phyloP scores from a whole-genome alignment of 2,888 invertebrate species.

The Hydroisotoma schaefferi region DNA sequence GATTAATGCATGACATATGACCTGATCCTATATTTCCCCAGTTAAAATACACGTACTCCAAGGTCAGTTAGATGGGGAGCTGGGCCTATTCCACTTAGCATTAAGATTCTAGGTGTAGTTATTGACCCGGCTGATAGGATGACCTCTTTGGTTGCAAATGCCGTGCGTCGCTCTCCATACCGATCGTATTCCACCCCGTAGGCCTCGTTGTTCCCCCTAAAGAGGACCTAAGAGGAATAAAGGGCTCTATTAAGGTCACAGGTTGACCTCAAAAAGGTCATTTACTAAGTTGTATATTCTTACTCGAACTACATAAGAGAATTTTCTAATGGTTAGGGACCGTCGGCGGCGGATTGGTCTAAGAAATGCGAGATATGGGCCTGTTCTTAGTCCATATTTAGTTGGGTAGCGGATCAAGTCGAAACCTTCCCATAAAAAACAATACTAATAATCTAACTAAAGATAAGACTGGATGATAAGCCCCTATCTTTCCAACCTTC shows the following conservation, averaged over 20 bases:
- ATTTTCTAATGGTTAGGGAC: constrained; percentile 28
- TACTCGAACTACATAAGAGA: constrained; percentile 30
- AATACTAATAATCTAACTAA: no score
- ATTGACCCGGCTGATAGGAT: constrained; percentile 29
- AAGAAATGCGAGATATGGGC: constrained; percentile 37
- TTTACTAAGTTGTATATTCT: no score
- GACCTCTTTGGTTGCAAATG: constrained; percentile 33
- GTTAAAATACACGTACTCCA: no score
- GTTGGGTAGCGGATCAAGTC: constrained; percentile 26
- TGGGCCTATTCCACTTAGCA: constrained; percentile 28
- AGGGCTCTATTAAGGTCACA: no score
- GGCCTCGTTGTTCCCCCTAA: constrained; percentile 21
- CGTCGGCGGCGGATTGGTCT: constrained; percentile 20
- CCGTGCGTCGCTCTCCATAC: constrained; percentile 25
- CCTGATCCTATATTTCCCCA: background rate
- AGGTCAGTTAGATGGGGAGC: constrained; percentile 21
- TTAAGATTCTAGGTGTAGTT: constrained; percentile 23
- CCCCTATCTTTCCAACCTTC: no score
- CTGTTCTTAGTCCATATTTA: constrained; percentile 34
- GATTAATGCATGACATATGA: no score
- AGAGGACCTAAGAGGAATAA: constrained; percentile 30
- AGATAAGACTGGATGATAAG: no score
- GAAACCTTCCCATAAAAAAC: constrained; percentile 19
- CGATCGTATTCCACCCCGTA: constrained; percentile 39
- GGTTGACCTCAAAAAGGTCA: no score